Percentiles rank a stretch among this genome's conserved stretches.
phyloP scores from a whole-genome alignment of 2,113 vertebrate species.

The Nipponia nippon region DNA sequence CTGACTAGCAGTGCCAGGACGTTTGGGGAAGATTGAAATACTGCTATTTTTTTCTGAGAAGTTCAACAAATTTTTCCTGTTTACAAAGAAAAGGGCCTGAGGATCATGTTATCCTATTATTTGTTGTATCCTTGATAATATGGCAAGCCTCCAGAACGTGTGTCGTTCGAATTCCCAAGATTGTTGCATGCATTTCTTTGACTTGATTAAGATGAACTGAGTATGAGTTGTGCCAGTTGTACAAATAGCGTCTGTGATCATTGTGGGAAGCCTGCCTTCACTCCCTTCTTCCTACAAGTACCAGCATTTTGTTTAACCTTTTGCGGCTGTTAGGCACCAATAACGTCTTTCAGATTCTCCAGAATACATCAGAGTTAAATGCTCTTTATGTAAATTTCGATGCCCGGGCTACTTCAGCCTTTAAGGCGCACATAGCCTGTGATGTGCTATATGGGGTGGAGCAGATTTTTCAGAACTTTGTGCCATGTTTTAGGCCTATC shows the following conservation, averaged over 20 bases:
- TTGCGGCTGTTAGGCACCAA: not conserved
- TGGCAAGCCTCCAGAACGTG: not conserved
- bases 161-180: not conserved
- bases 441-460: not conserved
- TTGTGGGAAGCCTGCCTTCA: not conserved
- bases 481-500: not conserved
- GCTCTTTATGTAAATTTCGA: not conserved
- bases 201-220: slow-evolving; percentile 1
- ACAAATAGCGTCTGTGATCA: not conserved
- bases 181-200: slow-evolving; percentile 24
- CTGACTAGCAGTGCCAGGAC: not conserved
- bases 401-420: not conserved
- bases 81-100: not conserved
- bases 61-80: slow-evolving; percentile 15
- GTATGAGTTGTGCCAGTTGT: slow-evolving; percentile 18
- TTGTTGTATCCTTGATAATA: slow-evolving; percentile 26
- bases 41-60: not conserved
- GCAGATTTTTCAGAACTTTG: not conserved
- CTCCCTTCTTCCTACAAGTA: not conserved
- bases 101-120: not conserved
- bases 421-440: not conserved
- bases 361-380: not conserved
- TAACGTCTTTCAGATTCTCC: not conserved
- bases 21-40: not conserved
- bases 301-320: not conserved